These are phyloP conservation scores for Montipora efflorescens DNA, from an alignment of 64 coral and sea anemone genomes.

Conservation along the genomic window DNA sequence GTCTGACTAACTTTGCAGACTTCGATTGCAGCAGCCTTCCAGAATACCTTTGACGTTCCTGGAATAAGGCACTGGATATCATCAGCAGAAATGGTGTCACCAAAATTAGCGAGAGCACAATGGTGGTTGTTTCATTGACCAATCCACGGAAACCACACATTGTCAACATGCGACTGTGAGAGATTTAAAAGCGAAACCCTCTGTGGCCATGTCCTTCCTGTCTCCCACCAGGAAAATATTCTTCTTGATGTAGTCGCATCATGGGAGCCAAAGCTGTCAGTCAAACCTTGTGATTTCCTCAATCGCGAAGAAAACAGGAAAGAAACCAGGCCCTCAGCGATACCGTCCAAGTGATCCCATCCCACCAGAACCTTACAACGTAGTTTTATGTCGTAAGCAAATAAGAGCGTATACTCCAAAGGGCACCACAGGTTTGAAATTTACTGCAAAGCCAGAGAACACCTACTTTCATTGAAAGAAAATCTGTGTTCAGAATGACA, in stretches of 20 bases:
- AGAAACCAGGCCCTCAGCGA: slow-evolving; percentile 56
- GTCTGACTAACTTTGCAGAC: neutral
- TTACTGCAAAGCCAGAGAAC: slow-evolving; percentile 35
- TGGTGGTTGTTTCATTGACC: neutral
- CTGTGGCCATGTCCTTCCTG: slow-evolving; percentile 27
- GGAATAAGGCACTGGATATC: neutral
- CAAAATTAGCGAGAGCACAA: slow-evolving; percentile 20
- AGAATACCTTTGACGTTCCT: neutral
- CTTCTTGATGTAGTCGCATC: slow-evolving; percentile 32
- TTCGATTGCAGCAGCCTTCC: neutral
- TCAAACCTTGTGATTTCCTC: slow-evolving; percentile 16
- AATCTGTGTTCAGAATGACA: slow-evolving; percentile 7
- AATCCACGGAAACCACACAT: slow-evolving; percentile 17
- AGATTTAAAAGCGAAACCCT: slow-evolving; percentile 27
- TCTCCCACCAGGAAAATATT: neutral
- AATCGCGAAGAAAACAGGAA: slow-evolving; percentile 52
- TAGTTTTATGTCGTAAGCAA: slow-evolving; percentile 40
- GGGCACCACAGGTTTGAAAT: slow-evolving; percentile 18
- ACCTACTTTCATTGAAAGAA: slow-evolving; percentile 45
- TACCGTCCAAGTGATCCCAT: slow-evolving; percentile 58
- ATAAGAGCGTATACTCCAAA: slow-evolving; percentile 48
- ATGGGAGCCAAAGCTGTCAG: slow-evolving; percentile 2
- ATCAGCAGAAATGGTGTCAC: slow-evolving; percentile 11
- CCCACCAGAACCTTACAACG: slow-evolving; percentile 46
- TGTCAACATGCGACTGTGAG: neutral